Base-by-base conservation (phyloP, 2,797 vertebrate genomes). In the Orientallactaga sibirica region DNA sequence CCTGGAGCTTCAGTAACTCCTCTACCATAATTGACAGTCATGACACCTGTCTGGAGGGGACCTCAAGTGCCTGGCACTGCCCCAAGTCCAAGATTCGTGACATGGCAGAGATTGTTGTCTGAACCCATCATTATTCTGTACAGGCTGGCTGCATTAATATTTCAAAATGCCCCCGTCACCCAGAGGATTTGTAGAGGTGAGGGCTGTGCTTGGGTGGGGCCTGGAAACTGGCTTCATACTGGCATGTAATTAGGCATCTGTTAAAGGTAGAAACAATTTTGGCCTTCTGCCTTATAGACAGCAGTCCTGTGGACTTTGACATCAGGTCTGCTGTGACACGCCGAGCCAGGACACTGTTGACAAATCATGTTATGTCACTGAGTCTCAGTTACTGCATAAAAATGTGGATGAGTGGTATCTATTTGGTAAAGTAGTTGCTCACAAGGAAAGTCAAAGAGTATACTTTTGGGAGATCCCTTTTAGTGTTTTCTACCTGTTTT, bases 181-280 rank as follows among this genome's bases (percentile, higher is more conserved):
- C 37, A 4, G 9, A 37, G 58, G 7, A 29, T 83, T 68, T 66
- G 12, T 76, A 24, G 24, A 88, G 22, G 18, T 10, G 22, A 83
- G 19, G 5, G 15, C 48, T 64, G 1, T 79, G 71, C 62, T n/a
- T 15, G 43, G 33, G 62, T 37, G 16, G 66, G 29, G 18, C 18
- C 18, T 58, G 41, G 41, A 71, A 14, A 14, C 3, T 7, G 62
- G 7, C n/a, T 64, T 70, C 3, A 55, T 1, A 5, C 7, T 0
- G 0, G 61, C 61, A 52, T 11, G 8, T 2, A 14, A 58, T 62
- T 67, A 29, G 73, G 37, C 4, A 10, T 7, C 33, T 37, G 37
- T 3, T 41, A 24, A 18, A 0, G 1, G 0, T 6, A 29, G 61
- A 33, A 62, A 1, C 0, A 9, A 14, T 1, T 0, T 0, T 0